Percentiles rank a stretch among this genome's conserved stretches.
These are phyloP conservation scores for Hipposideros armiger DNA, from an alignment of 2,113 vertebrate species.

Conservation along the genomic window DNA sequence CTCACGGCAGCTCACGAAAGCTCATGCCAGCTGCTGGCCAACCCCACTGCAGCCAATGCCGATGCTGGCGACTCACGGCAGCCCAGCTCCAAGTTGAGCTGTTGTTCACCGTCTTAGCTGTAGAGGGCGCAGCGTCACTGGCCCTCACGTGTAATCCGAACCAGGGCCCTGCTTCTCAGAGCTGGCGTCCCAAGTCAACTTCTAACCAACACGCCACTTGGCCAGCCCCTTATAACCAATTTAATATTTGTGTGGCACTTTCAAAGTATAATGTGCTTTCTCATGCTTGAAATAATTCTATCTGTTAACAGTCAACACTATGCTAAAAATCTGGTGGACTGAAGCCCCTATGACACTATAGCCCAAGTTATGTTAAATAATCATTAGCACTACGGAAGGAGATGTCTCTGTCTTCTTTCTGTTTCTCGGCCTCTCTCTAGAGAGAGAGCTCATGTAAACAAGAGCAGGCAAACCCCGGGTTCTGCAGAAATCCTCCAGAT, in stretches of 20 bases:
- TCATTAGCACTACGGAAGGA: background rate
- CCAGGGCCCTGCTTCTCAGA: no score
- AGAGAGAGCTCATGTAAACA: background rate
- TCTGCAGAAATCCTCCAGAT: background rate
- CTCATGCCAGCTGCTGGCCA: no score
- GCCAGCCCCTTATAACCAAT: no score
- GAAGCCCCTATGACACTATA: background rate
- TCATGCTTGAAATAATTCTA: background rate
- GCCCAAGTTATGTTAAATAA: background rate
- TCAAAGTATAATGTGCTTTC: background rate
- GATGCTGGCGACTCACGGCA: no score
- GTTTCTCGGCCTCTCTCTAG: background rate
- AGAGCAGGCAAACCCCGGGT: background rate
- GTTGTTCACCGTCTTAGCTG: no score
- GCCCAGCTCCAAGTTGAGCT: no score
- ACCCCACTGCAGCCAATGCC: no score
- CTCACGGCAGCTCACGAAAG: no score
- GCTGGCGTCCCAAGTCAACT: no score
- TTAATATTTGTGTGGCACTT: background rate
- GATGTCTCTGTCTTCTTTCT: background rate
- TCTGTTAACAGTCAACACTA: background rate
- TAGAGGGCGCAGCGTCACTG: no score
- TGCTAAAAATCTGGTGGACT: background rate
- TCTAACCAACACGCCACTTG: no score
- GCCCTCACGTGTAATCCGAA: no score